A percentile compares a stretch with the other conserved stretches of the same genome.
Conservation (phyloP, 2,113 vertebrate species). For the Cnemophilus loriae region DNA sequence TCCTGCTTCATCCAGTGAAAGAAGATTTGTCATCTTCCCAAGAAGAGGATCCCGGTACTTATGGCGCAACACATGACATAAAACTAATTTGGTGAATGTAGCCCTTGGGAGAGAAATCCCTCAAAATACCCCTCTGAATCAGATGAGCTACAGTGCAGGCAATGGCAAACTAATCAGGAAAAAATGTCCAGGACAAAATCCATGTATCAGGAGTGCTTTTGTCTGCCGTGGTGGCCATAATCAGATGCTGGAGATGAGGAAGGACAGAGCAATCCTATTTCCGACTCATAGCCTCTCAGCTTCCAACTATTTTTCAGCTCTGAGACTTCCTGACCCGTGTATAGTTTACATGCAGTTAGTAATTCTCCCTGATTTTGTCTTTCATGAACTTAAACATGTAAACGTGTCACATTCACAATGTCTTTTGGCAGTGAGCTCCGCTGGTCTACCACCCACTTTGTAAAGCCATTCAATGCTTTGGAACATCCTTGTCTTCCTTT, state of each 20-base stretch:
- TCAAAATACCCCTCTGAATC: background rate
- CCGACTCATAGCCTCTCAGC: background rate
- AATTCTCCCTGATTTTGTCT: conserved; percentile 30
- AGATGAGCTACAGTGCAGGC: background rate
- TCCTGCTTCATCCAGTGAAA: background rate
- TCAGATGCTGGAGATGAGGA: background rate
- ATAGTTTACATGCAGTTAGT: background rate
- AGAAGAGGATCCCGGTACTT: background rate
- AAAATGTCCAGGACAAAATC: background rate
- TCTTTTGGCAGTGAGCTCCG: background rate
- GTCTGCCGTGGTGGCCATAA: background rate
- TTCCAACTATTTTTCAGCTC: background rate
- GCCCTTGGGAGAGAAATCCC: background rate
- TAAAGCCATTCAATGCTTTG: conserved; percentile 1
- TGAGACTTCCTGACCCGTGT: background rate
- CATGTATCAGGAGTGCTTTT: background rate
- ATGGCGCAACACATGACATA: background rate
- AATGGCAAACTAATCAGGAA: background rate
- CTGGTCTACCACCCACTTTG: conserved; percentile 20
- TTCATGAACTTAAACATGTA: conserved; percentile 19
- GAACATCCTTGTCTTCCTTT: conserved; percentile 10
- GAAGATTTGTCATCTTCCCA: background rate
- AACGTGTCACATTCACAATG: background rate
- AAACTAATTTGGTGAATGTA: background rate
- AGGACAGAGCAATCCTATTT: background rate